Conservation (phyloP, 2,797 vertebrate species). For the Peromyscus melanophrys region DNA sequence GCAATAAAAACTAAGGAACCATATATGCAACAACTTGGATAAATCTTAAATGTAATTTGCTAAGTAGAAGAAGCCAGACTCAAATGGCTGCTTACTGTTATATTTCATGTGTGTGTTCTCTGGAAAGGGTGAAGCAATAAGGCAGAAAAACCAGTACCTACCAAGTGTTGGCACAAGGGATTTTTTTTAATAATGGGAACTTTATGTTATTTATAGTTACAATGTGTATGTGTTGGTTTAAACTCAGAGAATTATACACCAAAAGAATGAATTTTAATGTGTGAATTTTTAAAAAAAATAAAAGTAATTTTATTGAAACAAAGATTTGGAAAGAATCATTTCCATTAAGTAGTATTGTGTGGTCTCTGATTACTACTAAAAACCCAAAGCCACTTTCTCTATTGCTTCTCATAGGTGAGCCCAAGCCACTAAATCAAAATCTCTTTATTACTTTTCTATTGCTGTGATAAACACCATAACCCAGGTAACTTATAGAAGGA, state of each 20-base stretch:
- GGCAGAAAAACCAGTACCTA: slow-evolving; percentile 22
- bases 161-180: slow-evolving; percentile 7
- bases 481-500: background rate
- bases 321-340: slow-evolving; percentile 56
- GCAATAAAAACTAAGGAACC: slow-evolving; percentile 81
- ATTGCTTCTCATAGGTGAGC: slow-evolving; percentile 53
- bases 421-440: slow-evolving; percentile 52
- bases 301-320: slow-evolving; percentile 74
- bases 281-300: slow-evolving; percentile 72
- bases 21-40: slow-evolving; percentile 60
- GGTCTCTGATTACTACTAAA: slow-evolving; percentile 54
- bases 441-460: background rate
- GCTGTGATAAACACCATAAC: no score
- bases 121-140: slow-evolving; percentile 58
- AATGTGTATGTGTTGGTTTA: slow-evolving; percentile 69
- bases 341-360: slow-evolving; percentile 55
- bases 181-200: slow-evolving; percentile 66
- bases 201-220: slow-evolving; percentile 69
- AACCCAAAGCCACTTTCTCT: slow-evolving; percentile 51
- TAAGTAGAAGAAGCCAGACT: slow-evolving; percentile 69
- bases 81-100: slow-evolving; percentile 73
- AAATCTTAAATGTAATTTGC: slow-evolving; percentile 66
- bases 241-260: slow-evolving; percentile 60
- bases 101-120: slow-evolving; percentile 64
- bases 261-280: slow-evolving; percentile 67